Base-by-base conservation (phyloP, 2,888 invertebrate species). In the Papilio protenor region DNA sequence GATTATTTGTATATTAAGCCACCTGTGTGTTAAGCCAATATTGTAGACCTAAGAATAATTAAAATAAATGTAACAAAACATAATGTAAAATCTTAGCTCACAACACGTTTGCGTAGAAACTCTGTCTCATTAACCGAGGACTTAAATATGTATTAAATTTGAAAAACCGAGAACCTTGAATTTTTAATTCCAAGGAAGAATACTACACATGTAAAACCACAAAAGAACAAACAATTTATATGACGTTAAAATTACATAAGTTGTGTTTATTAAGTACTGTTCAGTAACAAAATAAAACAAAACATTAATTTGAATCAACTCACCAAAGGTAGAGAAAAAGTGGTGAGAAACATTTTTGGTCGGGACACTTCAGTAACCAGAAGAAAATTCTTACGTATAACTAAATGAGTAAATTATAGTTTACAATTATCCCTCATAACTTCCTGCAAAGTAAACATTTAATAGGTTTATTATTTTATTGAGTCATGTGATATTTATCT, bases 401-500 rank as follows among this genome's bases (percentile, higher is more conserved):
- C 1, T 23, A 59, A 57, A 21, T 2, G 14, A 18, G 33, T 64
- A 18, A 33, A 18, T 33, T 64, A 66, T 18, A 66, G 11, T 66
- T 64, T 18, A 40, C 1, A 3, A 11, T 40, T 66, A 66, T 33
- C 61, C 40, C n/a, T 40, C 8, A 66, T 66, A 66, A 66, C 66
- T 66, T 66, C 66, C 66, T 66, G 18, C 40, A 66, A 66, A 40
- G 40, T 66, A 66, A 66, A n/a, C 33, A 21, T 66, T 66, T 4
- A 18, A 23, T 61, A 10, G n/a, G 5, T 66, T 66, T 66, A 66
- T 66, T 66, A n/a, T 40, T 66, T 66, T 66, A 66, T 66, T 66
- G 14, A n/a, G 40, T 66, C 66, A 66, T 64, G 33, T 64, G 66
- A 66, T 66, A 66, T 59, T 66, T 66, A 66, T 10, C n/a, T 40